Percentiles rank a stretch among this genome's conserved stretches.
Conservation (phyloP, 2,797 vertebrate genomes). For the Platalea minor region DNA sequence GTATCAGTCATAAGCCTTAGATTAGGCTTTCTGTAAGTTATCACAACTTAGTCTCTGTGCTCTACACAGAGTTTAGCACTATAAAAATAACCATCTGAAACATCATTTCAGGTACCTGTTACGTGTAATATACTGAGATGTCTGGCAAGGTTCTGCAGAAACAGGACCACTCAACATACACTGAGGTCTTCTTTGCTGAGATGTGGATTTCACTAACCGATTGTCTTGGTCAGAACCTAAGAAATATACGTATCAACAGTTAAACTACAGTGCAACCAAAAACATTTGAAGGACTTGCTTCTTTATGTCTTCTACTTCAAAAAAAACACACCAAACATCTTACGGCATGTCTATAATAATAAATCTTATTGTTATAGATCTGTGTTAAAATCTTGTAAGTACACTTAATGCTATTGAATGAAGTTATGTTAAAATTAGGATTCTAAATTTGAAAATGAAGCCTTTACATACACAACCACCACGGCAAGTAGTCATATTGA, state of each 20-base stretch:
- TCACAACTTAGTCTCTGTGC: neutral
- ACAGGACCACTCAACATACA: neutral
- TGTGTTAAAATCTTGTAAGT: neutral
- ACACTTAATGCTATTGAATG: neutral
- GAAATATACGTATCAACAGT: neutral
- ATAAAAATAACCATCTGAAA: neutral
- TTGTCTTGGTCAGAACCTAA: slow-evolving; percentile 72
- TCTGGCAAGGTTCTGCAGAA: slow-evolving; percentile 61
- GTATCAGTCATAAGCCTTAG: neutral
- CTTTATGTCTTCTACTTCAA: neutral
- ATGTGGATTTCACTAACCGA: neutral
- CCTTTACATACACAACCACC: neutral
- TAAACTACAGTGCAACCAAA: neutral
- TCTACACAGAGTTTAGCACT: neutral
- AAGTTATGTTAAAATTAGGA: neutral
- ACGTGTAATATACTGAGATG: neutral
- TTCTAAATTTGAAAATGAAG: neutral
- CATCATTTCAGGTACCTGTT: slow-evolving; percentile 64
- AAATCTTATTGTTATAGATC: neutral
- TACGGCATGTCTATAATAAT: neutral
- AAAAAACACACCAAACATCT: neutral
- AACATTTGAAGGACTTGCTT: neutral
- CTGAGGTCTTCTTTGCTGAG: slow-evolving; percentile 51
- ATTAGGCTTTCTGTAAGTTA: neutral
- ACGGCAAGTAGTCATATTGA: neutral